Conservation (phyloP, 2,797 vertebrate species). For the Dendrocincla fuliginosa region DNA sequence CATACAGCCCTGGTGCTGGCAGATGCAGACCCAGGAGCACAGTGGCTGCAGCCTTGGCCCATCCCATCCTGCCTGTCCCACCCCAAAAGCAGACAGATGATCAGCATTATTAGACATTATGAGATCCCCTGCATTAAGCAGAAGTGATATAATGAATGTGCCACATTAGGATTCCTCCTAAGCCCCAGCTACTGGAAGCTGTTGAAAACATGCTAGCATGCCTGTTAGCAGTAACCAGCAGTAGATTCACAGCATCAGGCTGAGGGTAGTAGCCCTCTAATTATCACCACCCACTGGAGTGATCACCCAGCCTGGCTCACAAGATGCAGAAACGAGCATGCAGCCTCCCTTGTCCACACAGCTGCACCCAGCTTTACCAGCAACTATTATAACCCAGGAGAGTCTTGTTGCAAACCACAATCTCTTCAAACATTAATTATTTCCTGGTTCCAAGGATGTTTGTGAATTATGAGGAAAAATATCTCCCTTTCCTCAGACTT, state of each 20-base stretch:
- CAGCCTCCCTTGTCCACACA: not conserved
- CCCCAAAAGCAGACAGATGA: rapidly evolving
- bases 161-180: not conserved
- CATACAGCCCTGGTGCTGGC: not conserved
- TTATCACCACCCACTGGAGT: rapidly evolving
- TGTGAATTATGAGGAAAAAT: not conserved
- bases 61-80: not conserved
- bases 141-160: not conserved
- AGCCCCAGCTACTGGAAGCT: not conserved
- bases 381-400: not conserved
- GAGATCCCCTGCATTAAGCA: not conserved
- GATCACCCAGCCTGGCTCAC: not conserved
- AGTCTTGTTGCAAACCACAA: not conserved
- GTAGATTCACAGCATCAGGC: not conserved
- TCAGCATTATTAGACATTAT: not conserved
- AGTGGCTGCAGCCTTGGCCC: not conserved
- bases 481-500: not conserved
- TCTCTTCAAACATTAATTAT: not conserved
- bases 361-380: not conserved
- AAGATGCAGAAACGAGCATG: rapidly evolving
- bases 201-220: not conserved
- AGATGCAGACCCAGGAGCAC: not conserved
- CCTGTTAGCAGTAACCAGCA: not conserved
- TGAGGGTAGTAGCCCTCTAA: not conserved
- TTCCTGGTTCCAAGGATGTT: not conserved